phyloP scores from a whole-genome alignment of 2,113 vertebrate genomes.

The Leuciscus idus region DNA sequence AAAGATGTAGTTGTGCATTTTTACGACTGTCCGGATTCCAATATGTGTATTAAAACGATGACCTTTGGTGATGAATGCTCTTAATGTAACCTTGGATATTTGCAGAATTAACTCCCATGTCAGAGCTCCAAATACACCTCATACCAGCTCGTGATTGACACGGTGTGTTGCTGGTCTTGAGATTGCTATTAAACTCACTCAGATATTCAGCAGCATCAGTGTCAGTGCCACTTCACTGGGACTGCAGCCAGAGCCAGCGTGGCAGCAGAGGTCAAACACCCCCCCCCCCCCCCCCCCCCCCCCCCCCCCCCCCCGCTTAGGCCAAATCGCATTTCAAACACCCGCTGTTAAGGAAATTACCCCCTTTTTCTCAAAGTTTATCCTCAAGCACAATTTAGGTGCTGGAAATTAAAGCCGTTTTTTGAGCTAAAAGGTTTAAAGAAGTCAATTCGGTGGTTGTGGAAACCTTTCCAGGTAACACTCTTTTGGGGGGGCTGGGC shows the following conservation, averaged over 20 bases:
- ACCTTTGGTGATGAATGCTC: neutral
- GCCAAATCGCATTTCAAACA: slow-evolving; percentile 11
- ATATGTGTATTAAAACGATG: slow-evolving; percentile 15
- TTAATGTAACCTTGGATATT: neutral
- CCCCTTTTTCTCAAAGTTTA: slow-evolving; percentile 15
- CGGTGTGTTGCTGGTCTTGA: slow-evolving; percentile 38
- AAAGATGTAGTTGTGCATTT: slow-evolving; percentile 25
- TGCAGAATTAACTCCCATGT: neutral
- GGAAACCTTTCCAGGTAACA: slow-evolving; percentile 34
- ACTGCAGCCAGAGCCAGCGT: slow-evolving; percentile 39
- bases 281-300: neutral
- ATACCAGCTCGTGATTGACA: slow-evolving; percentile 44
- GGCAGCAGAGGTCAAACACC: slow-evolving; percentile 48
- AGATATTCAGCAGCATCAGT: slow-evolving; percentile 45
- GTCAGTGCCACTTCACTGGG: slow-evolving; percentile 41
- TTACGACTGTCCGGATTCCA: slow-evolving; percentile 26
- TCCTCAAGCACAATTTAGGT: slow-evolving; percentile 12
- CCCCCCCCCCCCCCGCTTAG: neutral
- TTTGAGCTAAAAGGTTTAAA: slow-evolving; percentile 38
- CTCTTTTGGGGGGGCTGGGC: slow-evolving; percentile 27
- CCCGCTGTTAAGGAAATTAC: slow-evolving; percentile 26
- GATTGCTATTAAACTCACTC: slow-evolving; percentile 56
- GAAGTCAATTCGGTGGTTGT: slow-evolving; percentile 35
- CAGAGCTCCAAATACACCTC: slow-evolving; percentile 10
- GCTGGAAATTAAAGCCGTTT: slow-evolving; percentile 25